Base-by-base conservation (phyloP, 2,888 invertebrate genomes). In the Liposcelis brunnea region DNA sequence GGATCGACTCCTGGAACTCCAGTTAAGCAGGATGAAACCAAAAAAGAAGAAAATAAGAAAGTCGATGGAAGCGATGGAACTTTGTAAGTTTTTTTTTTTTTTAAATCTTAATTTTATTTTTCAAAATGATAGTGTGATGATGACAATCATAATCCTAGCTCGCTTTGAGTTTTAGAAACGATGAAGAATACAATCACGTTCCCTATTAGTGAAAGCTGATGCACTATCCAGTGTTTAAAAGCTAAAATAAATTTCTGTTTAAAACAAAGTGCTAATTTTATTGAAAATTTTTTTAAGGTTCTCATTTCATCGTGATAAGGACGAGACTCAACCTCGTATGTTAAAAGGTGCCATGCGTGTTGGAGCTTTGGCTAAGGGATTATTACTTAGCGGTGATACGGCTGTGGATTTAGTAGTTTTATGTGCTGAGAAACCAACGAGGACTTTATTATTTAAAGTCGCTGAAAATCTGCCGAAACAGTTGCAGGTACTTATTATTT, bases 311-410 rank as follows among this genome's bases (percentile, higher is more conserved):
- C 72, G 72, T 51, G 72, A 79, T 55, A 75, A 74, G 53, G 73
- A 74, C 51, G 69, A 67, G 47, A 56, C 61, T 1, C 63, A 48
- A 59, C 70, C 44, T 66, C 70, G 94, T 49, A 77, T 86, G 53
- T 69, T 97, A 38, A 89, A 93, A 63, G 95, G 95, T 48, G 94
- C 95, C 21, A 93, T 95, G 91, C 78, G 95, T 51, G 93, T 95
- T 38, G 94, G 94, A 45, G 80, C 85, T 59, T 66, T 91, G 45
- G 85, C 87, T 42, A 89, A 89, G 60, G 87, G 91, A 34, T 73
- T 97, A 49, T 70, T 97, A 56, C 71, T 97, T 18, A 78, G 81
- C 52, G 90, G 90, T 5, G 95, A 97, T 66, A 77, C 77, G 50
- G 75, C 77, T 58, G 91, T 97, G 47, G 81, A 91, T 54, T 71